These are phyloP conservation scores for Mobula hypostoma DNA, from an alignment of 2,113 vertebrate species.

Conservation along the genomic window DNA sequence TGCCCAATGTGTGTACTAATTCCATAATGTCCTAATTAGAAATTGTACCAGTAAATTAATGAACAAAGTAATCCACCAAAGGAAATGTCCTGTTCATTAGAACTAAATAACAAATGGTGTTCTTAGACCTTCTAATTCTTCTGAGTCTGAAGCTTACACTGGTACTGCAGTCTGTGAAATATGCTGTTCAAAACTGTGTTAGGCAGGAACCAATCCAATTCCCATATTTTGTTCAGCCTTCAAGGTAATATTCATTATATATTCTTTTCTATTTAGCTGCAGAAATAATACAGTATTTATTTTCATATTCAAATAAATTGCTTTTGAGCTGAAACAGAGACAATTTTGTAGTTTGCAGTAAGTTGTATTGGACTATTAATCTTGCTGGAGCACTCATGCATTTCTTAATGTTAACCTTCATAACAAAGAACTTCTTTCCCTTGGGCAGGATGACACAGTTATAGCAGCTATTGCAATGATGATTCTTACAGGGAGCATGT, in stretches of 20 bases:
- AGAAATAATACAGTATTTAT: not conserved
- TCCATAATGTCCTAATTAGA: not conserved
- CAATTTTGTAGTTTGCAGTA: not conserved
- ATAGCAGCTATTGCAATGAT: constrained; percentile 39
- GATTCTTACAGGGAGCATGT: constrained; percentile 36
- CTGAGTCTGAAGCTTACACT: not conserved
- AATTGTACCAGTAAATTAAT: not conserved
- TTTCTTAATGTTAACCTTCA: not conserved
- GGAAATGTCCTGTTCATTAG: not conserved
- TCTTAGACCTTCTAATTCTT: not conserved
- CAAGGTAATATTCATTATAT: not conserved
- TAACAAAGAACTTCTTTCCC: not conserved
- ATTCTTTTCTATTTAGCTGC: not conserved
- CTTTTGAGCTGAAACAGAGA: not conserved
- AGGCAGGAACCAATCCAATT: not conserved
- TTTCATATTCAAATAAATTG: constrained; percentile 2
- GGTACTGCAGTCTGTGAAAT: not conserved
- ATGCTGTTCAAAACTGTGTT: not conserved
- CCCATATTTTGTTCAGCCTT: not conserved
- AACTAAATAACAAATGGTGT: not conserved
- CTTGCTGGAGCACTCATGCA: not conserved
- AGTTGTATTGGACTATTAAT: not conserved
- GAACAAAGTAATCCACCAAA: not conserved
- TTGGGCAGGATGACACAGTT: constrained; percentile 40
- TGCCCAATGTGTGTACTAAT: not conserved